These are phyloP conservation scores for Enteromius fasciolatus DNA, from an alignment of 2,797 vertebrate species.

Conservation along the genomic window DNA sequence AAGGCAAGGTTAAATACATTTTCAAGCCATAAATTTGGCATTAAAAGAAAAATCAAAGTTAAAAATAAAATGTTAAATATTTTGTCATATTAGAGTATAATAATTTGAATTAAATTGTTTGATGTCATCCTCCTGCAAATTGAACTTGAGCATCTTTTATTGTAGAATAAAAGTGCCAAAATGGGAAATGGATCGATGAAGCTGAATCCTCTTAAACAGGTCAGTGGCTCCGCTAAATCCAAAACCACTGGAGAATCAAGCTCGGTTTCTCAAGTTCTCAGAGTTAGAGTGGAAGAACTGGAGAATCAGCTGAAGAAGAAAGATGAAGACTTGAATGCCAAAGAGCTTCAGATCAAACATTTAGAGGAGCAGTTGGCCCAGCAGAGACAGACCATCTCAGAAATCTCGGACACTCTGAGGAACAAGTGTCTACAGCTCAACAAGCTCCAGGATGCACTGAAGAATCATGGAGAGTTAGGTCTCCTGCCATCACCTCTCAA, in stretches of 20 bases:
- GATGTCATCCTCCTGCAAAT: not conserved
- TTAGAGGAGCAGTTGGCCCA: slow-evolving; percentile 83
- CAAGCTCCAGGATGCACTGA: slow-evolving; percentile 84
- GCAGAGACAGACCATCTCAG: slow-evolving; percentile 79
- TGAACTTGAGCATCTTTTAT: slow-evolving; percentile 5
- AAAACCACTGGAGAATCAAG: slow-evolving; percentile 61
- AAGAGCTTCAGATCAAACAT: slow-evolving; percentile 76
- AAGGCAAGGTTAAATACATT: not conserved
- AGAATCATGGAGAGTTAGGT: slow-evolving; percentile 69
- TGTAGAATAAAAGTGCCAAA: slow-evolving; percentile 41
- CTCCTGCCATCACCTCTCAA: slow-evolving; percentile 73
- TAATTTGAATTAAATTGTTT: not conserved
- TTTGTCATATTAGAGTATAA: not conserved
- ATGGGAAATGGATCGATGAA: slow-evolving; percentile 92
- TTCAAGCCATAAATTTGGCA: not conserved
- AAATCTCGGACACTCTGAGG: slow-evolving; percentile 87
- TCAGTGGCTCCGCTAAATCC: slow-evolving; percentile 67
- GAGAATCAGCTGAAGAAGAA: slow-evolving; percentile 84
- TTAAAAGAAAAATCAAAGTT: not conserved
- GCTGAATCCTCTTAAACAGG: slow-evolving; percentile 83
- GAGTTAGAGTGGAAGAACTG: slow-evolving; percentile 81
- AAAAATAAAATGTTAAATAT: not conserved
- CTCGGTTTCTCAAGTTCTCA: slow-evolving; percentile 72
- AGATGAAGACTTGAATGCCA: slow-evolving; percentile 81
- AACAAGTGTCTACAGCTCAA: slow-evolving; percentile 85